Percentiles rank a stretch among this genome's conserved stretches.
Evolutionary conservation across 2,113 vertebrate species (phyloP).

Genomic region (Tupaia tana): DNA sequence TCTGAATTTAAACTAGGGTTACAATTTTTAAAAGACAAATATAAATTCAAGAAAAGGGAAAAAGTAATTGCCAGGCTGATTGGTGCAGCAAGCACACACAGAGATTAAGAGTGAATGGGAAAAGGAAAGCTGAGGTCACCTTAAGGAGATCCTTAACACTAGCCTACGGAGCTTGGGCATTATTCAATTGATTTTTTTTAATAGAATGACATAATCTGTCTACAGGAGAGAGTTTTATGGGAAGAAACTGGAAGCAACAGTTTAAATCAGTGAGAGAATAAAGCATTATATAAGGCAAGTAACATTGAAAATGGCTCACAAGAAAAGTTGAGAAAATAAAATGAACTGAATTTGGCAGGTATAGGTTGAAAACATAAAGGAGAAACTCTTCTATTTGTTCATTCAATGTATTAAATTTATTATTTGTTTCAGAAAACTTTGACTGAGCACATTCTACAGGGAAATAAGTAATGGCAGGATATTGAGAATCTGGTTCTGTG

Average conservation of each 20-base stretch:
- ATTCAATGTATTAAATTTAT: background rate
- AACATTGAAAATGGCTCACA: background rate
- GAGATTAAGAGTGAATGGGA: background rate
- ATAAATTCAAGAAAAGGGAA: background rate
- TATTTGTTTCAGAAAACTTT: background rate
- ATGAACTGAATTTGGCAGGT: background rate
- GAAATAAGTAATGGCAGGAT: background rate
- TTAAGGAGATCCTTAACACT: background rate
- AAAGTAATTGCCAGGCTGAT: background rate
- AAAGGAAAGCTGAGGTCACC: background rate
- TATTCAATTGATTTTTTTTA: background rate
- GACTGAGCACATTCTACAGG: background rate
- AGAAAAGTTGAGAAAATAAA: background rate
- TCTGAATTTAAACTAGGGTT: background rate
- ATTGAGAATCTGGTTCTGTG: too few species aligned
- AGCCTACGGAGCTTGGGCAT: background rate
- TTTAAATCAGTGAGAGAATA: background rate
- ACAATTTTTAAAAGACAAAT: background rate
- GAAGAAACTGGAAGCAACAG: background rate
- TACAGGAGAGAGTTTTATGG: background rate
- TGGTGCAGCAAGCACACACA: background rate
- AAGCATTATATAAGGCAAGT: background rate
- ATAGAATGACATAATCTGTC: background rate
- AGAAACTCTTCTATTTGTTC: background rate
- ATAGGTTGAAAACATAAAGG: background rate